phyloP scores from a whole-genome alignment of 2,888 invertebrate genomes.

The Pharmacophagus antenor region DNA sequence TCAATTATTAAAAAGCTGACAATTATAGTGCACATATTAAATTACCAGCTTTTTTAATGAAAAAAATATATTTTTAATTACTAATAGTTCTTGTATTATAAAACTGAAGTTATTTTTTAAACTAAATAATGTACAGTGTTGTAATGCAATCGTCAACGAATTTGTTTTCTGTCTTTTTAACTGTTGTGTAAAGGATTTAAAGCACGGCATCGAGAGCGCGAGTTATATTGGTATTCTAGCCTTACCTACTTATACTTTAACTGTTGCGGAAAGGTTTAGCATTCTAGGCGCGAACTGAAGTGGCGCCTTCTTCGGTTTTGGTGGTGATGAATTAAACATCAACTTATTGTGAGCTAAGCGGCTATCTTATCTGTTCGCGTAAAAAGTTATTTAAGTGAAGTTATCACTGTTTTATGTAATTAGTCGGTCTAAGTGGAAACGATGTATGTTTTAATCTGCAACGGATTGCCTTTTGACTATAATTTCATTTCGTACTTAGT shows the following conservation, averaged over 20 bases:
- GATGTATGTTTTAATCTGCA: no score
- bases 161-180: conserved; percentile 3
- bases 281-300: conserved; percentile 47
- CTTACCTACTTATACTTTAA: conserved; percentile 7
- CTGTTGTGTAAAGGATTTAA: conserved; percentile 18
- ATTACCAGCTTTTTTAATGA: no score
- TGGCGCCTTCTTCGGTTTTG: conserved; percentile 44
- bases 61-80: no score
- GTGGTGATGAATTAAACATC: conserved; percentile 62
- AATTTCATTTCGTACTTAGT: no score
- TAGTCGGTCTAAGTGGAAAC: neutral
- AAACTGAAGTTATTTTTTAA: neutral
- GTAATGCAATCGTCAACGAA: neutral
- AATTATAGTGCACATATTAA: no score
- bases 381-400: conserved; percentile 11
- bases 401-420: neutral
- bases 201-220: neutral
- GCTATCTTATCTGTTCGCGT: neutral
- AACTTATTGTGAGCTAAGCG: neutral
- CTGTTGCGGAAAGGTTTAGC: conserved; percentile 38
- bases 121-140: neutral
- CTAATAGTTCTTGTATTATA: no score
- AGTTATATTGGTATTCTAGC: conserved; percentile 18
- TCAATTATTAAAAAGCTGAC: no score
- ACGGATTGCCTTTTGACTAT: no score